Evolutionary conservation across 2,797 vertebrate species (phyloP).

Genomic region (Psittacula derbiana): DNA sequence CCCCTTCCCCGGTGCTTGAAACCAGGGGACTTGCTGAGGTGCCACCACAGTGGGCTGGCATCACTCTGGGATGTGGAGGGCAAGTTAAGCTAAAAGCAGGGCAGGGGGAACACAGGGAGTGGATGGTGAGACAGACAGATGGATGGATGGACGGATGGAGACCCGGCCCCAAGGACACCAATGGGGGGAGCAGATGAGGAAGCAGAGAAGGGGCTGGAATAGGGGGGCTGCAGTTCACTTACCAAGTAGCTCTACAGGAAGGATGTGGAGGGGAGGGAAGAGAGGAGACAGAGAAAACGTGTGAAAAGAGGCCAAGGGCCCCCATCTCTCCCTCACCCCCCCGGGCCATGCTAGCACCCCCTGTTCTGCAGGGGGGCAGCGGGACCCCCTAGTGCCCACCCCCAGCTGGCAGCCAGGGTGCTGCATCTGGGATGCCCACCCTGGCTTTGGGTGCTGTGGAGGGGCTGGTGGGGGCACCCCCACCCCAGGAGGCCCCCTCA

Average conservation of each 20-base stretch:
- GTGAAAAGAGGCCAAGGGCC: conserved; percentile 69
- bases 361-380: background rate
- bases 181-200: conserved; percentile 43
- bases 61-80: background rate
- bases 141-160: background rate
- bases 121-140: background rate
- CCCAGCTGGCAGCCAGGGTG: background rate
- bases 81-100: background rate
- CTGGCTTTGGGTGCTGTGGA: background rate
- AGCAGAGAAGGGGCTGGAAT: conserved; percentile 4
- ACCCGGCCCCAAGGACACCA: background rate
- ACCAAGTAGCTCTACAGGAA: conserved; percentile 84
- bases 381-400: background rate
- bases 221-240: conserved; percentile 70
- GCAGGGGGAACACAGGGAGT: background rate
- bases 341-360: background rate
- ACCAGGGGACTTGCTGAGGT: background rate
- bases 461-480: background rate
- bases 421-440: background rate
- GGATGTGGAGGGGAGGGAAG: conserved; percentile 70
- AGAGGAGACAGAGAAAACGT: conserved; percentile 68
- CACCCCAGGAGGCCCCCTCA: conserved; percentile 42
- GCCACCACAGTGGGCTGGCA: background rate
- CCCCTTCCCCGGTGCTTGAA: background rate
- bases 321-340: background rate